A percentile compares a stretch with the other conserved stretches of the same genome.
Evolutionary conservation across 2,888 invertebrate species (phyloP).

Genomic region (Hyalella azteca): DNA sequence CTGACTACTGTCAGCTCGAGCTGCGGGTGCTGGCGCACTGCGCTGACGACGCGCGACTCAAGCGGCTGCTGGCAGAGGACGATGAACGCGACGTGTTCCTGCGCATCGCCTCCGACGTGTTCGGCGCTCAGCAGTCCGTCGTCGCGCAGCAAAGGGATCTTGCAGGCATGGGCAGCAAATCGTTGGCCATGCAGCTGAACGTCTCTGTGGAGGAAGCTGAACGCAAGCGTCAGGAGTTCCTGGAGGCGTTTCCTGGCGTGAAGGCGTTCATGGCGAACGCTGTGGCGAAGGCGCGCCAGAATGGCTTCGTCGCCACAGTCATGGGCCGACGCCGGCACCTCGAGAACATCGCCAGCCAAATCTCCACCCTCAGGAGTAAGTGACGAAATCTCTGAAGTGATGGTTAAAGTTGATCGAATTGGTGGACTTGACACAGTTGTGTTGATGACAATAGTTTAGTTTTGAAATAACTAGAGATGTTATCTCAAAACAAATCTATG

Average conservation of each 20-base stretch:
- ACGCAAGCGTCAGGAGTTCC: conserved; percentile 67
- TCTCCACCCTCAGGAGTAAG: background rate
- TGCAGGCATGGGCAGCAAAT: conserved; percentile 83
- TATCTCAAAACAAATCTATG: too few relatives aligned
- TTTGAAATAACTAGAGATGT: too few relatives aligned
- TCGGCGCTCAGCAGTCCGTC: background rate
- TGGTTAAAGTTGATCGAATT: too few relatives aligned
- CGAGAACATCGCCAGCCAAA: conserved; percentile 63
- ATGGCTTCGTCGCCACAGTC: conserved; percentile 85
- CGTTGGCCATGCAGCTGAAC: conserved; percentile 79
- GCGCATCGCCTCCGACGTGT: conserved; percentile 70
- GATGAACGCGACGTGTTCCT: conserved; percentile 75
- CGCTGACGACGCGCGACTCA: conserved; percentile 75
- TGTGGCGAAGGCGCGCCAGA: conserved; percentile 72
- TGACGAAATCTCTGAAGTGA: background rate
- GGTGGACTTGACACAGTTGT: too few relatives aligned
- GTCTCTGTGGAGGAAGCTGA: conserved; percentile 80
- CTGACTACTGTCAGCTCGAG: conserved; percentile 96
- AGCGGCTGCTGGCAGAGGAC: conserved; percentile 64
- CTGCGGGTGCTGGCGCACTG: conserved; percentile 91
- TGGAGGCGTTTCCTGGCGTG: conserved; percentile 72
- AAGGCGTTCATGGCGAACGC: conserved; percentile 68
- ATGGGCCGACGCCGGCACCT: conserved; percentile 79
- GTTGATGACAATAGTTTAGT: too few relatives aligned
- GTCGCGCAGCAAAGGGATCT: background rate